Conservation (phyloP, 1,140 invertebrate species). For the Macrosteles quadrilineatus region DNA sequence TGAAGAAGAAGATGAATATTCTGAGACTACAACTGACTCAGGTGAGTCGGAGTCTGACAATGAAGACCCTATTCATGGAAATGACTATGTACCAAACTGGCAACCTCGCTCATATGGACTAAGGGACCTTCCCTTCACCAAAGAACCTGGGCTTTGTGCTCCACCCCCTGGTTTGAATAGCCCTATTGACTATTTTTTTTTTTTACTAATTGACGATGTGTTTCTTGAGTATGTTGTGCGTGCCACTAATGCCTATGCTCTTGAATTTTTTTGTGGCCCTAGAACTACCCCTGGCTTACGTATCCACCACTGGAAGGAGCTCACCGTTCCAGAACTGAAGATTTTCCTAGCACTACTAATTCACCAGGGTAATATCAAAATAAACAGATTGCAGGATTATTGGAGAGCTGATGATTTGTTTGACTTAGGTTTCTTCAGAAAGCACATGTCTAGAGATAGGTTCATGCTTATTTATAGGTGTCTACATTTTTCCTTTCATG, state of each 20-base stretch:
- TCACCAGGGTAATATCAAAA: conserved; percentile 24
- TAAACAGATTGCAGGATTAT: conserved; percentile 22
- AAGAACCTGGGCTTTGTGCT: background rate
- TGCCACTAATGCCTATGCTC: background rate
- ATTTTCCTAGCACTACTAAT: conserved; percentile 26
- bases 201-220: background rate
- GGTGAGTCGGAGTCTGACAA: no score
- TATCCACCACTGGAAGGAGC: background rate
- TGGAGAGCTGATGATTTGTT: conserved; percentile 25
- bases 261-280: background rate
- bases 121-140: background rate
- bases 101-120: background rate
- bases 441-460: conserved; percentile 25
- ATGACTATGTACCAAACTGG: background rate
- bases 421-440: background rate
- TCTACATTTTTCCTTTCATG: conserved; percentile 5
- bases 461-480: conserved; percentile 9
- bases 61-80: no score
- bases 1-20: no score
- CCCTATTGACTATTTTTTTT: conserved; percentile 1
- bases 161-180: background rate
- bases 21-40: no score
- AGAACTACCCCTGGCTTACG: background rate
- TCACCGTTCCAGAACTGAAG: conserved; percentile 9
- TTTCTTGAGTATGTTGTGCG: background rate